Evolutionary conservation across 2,113 vertebrate genomes (phyloP), one percentile per base, ranked within the genome.

Genomic region (Isurus oxyrinchus): DNA sequence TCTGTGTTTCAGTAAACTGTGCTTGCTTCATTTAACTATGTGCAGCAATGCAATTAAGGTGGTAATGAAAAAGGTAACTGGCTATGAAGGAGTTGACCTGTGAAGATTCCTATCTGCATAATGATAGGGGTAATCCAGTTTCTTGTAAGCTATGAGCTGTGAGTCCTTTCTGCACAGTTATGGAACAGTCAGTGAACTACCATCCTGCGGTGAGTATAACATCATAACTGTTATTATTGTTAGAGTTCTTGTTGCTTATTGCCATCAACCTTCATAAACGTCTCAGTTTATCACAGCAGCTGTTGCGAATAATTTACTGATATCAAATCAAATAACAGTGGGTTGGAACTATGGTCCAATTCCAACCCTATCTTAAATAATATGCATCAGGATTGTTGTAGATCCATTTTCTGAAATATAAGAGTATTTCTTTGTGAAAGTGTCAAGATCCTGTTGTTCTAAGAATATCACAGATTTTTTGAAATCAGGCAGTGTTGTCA

Each of bases 161-260:
- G 14, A 93, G 31, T 40, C 16, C 57, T 93, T 40, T n/a, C n/a
- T 1, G 35, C 59, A 61, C 90, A 61, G 57, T 93, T 61, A 63
- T 7, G 6, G 35, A 93, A 93, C 21, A 93, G 90, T 16, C 35
- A 6, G 31, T 93, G 90, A 93, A 5, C 31, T 40, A 61, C 57
- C 0, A 63, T 63, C 90, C 90, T n/a, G 35, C 7, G 14, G 90
- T 8, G 57, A 21, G 14, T n/a, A 61, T 59, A 61, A 63, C 59
- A 63, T 94, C n/a, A 94, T 94, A 59, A 94, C n/a, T 66, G 59
- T 94, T 94, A 94, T 63, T 94, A 63, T 59, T 6, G 59, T 63
- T 94, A 19, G 16, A 94, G 4, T 23, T 66, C 90, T 66, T 63
- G 59, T n/a, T 63, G 16, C 21, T n/a, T n/a, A 61, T 61, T 63